A percentile compares a stretch with the other conserved stretches of the same genome.
phyloP scores from a whole-genome alignment of 2,113 vertebrate genomes.

The Cisticola juncidis region DNA sequence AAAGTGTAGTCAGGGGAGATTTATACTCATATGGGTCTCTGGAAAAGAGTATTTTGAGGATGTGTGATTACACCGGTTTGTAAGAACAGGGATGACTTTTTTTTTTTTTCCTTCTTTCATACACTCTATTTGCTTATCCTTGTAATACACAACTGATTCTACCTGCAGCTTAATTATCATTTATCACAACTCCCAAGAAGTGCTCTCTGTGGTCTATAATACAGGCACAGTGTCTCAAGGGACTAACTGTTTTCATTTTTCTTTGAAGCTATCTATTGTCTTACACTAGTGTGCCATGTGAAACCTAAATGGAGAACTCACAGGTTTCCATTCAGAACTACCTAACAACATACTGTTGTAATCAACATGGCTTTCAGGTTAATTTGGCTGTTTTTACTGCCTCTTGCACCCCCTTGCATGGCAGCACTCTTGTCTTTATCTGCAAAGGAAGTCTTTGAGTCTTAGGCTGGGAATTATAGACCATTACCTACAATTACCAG shows the following conservation, averaged over 20 bases:
- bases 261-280: background rate
- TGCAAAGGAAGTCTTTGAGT: background rate
- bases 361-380: background rate
- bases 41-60: background rate
- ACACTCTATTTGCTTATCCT: background rate
- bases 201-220: background rate
- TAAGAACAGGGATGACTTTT: background rate
- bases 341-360: accelerated
- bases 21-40: background rate
- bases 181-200: background rate
- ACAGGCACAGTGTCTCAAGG: background rate
- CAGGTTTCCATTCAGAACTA: background rate
- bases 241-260: background rate
- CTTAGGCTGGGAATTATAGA: background rate
- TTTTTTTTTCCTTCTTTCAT: background rate
- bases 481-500: background rate
- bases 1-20: background rate
- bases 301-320: background rate
- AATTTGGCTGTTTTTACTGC: background rate
- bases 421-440: background rate
- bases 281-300: background rate
- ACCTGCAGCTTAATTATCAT: background rate
- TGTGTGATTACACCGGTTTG: background rate
- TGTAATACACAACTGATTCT: background rate
- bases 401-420: background rate